These are phyloP conservation scores for Lithophane semibrunnea DNA, from an alignment of 2,888 invertebrate species.

Conservation along the genomic window DNA sequence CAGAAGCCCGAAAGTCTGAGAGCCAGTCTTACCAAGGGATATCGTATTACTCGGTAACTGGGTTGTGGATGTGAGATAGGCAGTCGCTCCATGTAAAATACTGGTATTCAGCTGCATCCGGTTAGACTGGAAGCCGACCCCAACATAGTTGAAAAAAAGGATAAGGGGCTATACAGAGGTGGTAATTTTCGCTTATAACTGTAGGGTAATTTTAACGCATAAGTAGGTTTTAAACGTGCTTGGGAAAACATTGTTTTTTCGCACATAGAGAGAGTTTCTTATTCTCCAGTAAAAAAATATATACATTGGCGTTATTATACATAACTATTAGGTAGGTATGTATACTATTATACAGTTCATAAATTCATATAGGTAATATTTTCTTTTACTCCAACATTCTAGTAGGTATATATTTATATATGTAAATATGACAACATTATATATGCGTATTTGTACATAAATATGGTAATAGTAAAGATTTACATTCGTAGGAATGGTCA, in stretches of 20 bases:
- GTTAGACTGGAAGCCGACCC: background rate
- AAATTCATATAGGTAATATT: conserved; percentile 13
- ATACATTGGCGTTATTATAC: background rate
- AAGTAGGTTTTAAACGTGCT: background rate
- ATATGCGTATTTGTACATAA: conserved; percentile 39
- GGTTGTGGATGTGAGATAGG: background rate
- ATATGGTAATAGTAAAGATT: conserved; percentile 41
- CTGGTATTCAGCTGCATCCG: background rate
- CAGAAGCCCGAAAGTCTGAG: background rate
- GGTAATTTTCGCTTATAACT: background rate
- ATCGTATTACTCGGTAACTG: background rate
- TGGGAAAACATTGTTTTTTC: background rate
- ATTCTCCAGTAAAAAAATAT: background rate
- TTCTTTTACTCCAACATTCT: conserved; percentile 22
- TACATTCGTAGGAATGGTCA: conserved; percentile 46
- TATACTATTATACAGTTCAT: background rate
- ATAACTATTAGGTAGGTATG: background rate
- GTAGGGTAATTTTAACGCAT: background rate
- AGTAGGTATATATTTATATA: conserved; percentile 31
- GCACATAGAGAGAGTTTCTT: background rate
- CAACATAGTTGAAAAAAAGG: too few species aligned
- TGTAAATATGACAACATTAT: conserved; percentile 45
- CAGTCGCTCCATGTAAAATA: background rate
- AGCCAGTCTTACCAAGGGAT: background rate
- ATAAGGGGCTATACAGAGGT: background rate